Evolutionary conservation across 2,888 invertebrate genomes (phyloP).

Genomic region (Microplitis manilae): DNA sequence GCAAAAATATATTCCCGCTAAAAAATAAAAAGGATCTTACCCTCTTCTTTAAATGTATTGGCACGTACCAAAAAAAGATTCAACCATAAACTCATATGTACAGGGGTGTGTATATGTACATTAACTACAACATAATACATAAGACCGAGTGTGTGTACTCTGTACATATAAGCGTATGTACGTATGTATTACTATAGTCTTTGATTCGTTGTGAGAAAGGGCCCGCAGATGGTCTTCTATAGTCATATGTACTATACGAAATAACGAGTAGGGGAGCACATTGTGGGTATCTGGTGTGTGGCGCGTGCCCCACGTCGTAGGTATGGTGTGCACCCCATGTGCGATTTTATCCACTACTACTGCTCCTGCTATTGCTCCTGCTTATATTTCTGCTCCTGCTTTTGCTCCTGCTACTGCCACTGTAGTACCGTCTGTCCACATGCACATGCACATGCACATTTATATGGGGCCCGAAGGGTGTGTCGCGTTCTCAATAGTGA

Average conservation of each 20-base stretch:
- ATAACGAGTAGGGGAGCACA: slow-evolving; percentile 58
- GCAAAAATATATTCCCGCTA: not conserved
- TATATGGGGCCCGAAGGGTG: too few relatives aligned
- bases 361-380: not conserved
- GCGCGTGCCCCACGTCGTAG: slow-evolving; percentile 63
- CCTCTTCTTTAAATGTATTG: slow-evolving; percentile 6
- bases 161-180: too few relatives aligned
- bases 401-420: not conserved
- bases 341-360: not conserved
- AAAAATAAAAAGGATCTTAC: not conserved
- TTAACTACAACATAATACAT: too few relatives aligned
- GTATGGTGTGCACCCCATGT: slow-evolving; percentile 19
- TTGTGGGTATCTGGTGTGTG: slow-evolving; percentile 56
- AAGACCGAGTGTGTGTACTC: too few relatives aligned
- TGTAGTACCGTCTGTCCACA: not conserved
- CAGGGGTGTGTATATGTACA: not conserved
- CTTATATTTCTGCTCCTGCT: not conserved
- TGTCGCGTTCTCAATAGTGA: not conserved
- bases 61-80: slow-evolving; percentile 1
- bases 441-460: not conserved
- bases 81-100: slow-evolving; percentile 6
- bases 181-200: not conserved
- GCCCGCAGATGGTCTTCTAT: slow-evolving; percentile 7
- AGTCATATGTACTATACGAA: slow-evolving; percentile 46
- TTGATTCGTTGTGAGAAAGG: not conserved